Evolutionary conservation across 2,888 invertebrate species (phyloP), one percentile per base, ranked within the genome.

Genomic region (Boloria selene): DNA sequence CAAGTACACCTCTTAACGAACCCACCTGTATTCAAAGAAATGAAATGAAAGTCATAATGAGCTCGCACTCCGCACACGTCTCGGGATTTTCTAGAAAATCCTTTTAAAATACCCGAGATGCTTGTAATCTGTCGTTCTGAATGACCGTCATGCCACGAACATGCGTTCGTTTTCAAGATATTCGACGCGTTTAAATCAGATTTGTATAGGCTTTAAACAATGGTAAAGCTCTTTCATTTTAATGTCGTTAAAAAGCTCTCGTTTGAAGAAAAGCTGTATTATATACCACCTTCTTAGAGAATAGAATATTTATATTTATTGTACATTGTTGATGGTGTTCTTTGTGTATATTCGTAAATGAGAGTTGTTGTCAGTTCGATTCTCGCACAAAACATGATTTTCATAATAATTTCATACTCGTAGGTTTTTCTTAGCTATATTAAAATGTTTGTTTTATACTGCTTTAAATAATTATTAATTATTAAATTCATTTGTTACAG

Each of bases 21-120:
- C 82, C 38, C 80, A 75, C 81, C 78, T 77, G 77, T 79, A 80
- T 81, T 82, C 80, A 81, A 83, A 83, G 80, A 83, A 79, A 81
- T 76, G 77, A 78, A 79, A 79, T 79, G 79, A 78, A 77, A 77
- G 76, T 80, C 73, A 78, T 84, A 86, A 85, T 84, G 83, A 88
- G 85, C 87, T 78, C 80, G 77, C 78, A 80, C 83, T 85, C 81
- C 81, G 80, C 83, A 82, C 83, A 82, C 82, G 81, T 80, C 78
- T 79, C 74, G 72, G 75, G 75, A 75, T 78, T 80, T 80, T 82
- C 79, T 81, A 79, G 82, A 80, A 84, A 82, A 78, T 86, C 77
- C 79, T 80, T 82, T 84, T 80, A 78, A 77, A 78, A 77, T 76
- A 74, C 72, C 74, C 74, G 77, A 80, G 82, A 77, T 74, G 79